A percentile compares a stretch with the other conserved stretches of the same genome.
These are phyloP conservation scores for Perognathus longimembris DNA, from an alignment of 2,113 vertebrate species.

Conservation along the genomic window DNA sequence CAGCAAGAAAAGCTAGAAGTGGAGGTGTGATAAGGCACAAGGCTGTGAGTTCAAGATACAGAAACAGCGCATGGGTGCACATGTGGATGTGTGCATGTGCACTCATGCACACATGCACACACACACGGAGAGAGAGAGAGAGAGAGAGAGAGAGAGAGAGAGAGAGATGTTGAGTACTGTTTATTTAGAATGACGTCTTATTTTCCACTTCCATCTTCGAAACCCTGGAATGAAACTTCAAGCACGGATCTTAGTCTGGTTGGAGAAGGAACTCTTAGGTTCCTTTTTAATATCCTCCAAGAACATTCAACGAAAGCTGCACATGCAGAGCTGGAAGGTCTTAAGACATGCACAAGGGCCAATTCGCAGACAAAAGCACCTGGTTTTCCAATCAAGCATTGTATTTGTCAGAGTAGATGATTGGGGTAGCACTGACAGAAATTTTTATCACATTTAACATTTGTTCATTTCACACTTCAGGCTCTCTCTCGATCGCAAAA, in stretches of 20 bases:
- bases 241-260: not conserved
- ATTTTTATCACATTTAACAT: constrained; percentile 69
- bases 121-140: no score
- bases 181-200: not conserved
- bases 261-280: not conserved
- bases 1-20: no score
- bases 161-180: no score
- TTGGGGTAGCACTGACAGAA: constrained; percentile 54
- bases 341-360: rapidly evolving
- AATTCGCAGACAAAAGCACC: not conserved
- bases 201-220: constrained; percentile 60
- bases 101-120: no score
- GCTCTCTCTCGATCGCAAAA: constrained; percentile 59
- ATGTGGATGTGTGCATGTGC: no score
- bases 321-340: rapidly evolving
- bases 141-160: no score
- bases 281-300: not conserved
- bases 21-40: no score
- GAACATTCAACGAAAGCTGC: not conserved
- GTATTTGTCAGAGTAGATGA: constrained; percentile 50
- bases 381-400: constrained; percentile 11
- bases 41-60: no score
- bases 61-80: no score
- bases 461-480: constrained; percentile 61
- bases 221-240: constrained; percentile 4